A percentile compares a stretch with the other conserved stretches of the same genome.
phyloP scores from a whole-genome alignment of 2,113 vertebrate species.

The Myodes glareolus region DNA sequence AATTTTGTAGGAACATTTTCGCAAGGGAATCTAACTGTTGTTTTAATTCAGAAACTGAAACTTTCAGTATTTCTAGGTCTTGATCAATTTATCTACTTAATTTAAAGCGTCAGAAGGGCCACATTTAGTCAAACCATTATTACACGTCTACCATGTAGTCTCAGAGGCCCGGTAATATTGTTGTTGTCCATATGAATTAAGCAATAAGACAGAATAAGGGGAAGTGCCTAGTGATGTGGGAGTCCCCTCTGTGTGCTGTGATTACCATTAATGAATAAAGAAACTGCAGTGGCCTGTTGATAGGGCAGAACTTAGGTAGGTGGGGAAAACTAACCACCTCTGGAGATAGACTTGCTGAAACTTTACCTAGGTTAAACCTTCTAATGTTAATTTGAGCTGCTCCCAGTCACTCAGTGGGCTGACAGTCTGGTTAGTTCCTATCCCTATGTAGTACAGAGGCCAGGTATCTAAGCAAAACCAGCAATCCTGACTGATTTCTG shows the following conservation, averaged over 20 bases:
- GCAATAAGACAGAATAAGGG: background rate
- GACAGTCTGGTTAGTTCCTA: background rate
- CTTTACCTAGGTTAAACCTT: background rate
- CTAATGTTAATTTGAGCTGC: background rate
- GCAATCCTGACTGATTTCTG: background rate
- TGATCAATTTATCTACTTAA: background rate
- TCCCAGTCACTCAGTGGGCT: background rate
- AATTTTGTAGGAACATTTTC: background rate
- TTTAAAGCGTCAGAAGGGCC: background rate
- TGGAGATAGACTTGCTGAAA: too few relatives aligned
- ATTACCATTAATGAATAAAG: too few relatives aligned
- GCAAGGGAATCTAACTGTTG: background rate
- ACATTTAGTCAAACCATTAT: background rate
- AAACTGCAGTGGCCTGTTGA: too few relatives aligned
- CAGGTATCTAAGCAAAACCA: background rate
- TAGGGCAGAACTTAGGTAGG: too few relatives aligned
- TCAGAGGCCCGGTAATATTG: background rate
- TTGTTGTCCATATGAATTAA: background rate
- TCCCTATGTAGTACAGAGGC: background rate
- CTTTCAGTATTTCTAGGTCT: background rate
- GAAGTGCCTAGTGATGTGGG: background rate
- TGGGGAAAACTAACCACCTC: too few relatives aligned
- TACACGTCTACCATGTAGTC: background rate
- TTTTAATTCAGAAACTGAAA: background rate
- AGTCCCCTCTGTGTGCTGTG: too few relatives aligned